These are phyloP conservation scores for Chaetops frenatus DNA, from an alignment of 2,113 vertebrate species.

Conservation along the genomic window DNA sequence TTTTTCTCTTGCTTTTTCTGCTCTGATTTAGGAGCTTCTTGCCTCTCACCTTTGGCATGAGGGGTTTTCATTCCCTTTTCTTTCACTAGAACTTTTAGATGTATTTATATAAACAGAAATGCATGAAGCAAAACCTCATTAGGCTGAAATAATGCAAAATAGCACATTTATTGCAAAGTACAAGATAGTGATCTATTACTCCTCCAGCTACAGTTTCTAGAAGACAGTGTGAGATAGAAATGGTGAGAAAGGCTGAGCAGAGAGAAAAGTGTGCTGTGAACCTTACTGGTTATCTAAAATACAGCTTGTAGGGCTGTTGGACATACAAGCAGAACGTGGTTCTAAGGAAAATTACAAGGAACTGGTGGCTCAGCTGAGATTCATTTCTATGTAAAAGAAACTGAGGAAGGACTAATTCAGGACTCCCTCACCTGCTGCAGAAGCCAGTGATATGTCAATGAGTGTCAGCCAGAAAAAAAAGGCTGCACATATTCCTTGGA, in stretches of 20 bases:
- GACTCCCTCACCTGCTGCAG: background rate
- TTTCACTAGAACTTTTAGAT: background rate
- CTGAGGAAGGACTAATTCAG: background rate
- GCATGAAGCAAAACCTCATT: background rate
- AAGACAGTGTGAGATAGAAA: background rate
- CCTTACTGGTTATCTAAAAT: background rate
- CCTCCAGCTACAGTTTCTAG: background rate
- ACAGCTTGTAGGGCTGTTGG: background rate
- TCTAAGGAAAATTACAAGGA: background rate
- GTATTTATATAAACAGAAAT: background rate
- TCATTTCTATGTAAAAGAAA: background rate
- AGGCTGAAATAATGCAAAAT: background rate
- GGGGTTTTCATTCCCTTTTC: background rate
- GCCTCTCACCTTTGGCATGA: background rate
- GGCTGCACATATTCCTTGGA: background rate
- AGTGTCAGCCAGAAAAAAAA: background rate
- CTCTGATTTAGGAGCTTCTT: constrained; percentile 28
- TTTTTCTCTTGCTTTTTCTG: background rate
- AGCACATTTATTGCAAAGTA: background rate
- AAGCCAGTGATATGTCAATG: background rate
- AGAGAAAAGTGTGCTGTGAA: background rate
- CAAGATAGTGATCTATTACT: background rate
- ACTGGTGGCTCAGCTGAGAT: background rate
- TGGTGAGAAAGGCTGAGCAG: background rate
- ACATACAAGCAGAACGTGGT: background rate